These are phyloP conservation scores for Atrina japonica DNA, from an alignment of 2,888 invertebrate genomes.

Conservation along the genomic window DNA sequence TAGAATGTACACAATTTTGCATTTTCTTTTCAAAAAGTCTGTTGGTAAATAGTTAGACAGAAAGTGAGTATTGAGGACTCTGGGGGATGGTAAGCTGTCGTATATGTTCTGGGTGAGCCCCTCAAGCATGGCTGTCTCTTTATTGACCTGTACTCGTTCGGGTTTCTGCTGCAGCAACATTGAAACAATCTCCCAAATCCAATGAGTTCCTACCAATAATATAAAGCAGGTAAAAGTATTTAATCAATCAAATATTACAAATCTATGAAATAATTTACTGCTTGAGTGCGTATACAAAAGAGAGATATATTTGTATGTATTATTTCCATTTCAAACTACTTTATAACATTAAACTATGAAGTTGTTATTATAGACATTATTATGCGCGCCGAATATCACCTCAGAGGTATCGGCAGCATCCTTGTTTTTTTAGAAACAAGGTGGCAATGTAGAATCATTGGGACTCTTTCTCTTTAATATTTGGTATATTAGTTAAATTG, in stretches of 20 bases:
- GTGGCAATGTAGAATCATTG: too few species aligned
- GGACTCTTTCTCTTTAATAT: too few species aligned
- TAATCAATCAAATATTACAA: too few species aligned
- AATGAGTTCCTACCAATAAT: constrained; percentile 56
- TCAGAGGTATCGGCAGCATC: too few species aligned
- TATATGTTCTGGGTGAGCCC: constrained; percentile 46
- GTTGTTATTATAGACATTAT: too few species aligned
- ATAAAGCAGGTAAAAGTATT: too few species aligned
- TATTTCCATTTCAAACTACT: too few species aligned
- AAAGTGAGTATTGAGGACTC: constrained; percentile 63
- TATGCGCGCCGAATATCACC: too few species aligned
- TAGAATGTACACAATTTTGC: constrained; percentile 60
- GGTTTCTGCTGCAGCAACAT: constrained; percentile 58
- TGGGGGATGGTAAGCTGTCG: constrained; percentile 52
- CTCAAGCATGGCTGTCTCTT: constrained; percentile 63
- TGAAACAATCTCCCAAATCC: constrained; percentile 64
- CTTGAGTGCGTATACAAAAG: not conserved
- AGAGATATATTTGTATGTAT: too few species aligned
- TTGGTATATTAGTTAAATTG: too few species aligned
- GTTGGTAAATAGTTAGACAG: constrained; percentile 56
- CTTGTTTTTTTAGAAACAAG: too few species aligned
- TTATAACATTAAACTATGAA: too few species aligned
- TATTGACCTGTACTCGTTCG: constrained; percentile 55
- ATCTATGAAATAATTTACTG: not conserved
- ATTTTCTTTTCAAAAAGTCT: constrained; percentile 49